These are phyloP conservation scores for Psilanteris sp. DNA, from an alignment of 1,140 invertebrate species.

Conservation along the genomic window DNA sequence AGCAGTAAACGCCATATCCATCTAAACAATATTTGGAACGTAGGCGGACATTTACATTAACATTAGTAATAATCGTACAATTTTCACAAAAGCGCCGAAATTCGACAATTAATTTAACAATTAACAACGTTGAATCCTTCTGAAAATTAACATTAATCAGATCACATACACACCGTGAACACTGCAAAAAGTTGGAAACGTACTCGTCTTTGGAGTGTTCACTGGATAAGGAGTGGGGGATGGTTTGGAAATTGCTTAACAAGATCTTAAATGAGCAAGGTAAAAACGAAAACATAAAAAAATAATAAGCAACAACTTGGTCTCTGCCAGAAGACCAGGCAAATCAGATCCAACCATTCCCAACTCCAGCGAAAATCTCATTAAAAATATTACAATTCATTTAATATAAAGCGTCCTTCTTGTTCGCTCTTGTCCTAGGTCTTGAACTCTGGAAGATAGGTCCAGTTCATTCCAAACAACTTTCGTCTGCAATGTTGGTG, in stretches of 20 bases:
- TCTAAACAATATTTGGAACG: neutral
- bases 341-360: conserved; percentile 13
- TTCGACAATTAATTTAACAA: conserved; percentile 21
- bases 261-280: neutral
- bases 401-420: conserved; percentile 45
- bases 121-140: conserved; percentile 16
- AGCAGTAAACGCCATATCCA: neutral
- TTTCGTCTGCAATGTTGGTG: conserved; percentile 6
- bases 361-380: conserved; percentile 21
- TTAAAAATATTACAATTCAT: conserved; percentile 15
- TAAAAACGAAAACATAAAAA: conserved; percentile 1
- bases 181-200: conserved; percentile 30
- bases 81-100: conserved; percentile 14
- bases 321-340: conserved; percentile 36
- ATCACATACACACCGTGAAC: conserved; percentile 37
- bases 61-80: neutral
- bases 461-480: conserved; percentile 37
- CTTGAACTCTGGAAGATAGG: conserved; percentile 20
- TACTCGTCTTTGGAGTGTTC: conserved; percentile 40
- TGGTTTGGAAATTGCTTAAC: neutral
- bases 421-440: conserved; percentile 19
- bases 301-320: conserved; percentile 8
- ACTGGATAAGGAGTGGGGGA: conserved; percentile 5
- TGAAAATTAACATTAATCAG: conserved; percentile 20
- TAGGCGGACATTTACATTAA: neutral